Evolutionary conservation across 1,140 invertebrate species (phyloP).

Genomic region (Nasonia vitripennis): DNA sequence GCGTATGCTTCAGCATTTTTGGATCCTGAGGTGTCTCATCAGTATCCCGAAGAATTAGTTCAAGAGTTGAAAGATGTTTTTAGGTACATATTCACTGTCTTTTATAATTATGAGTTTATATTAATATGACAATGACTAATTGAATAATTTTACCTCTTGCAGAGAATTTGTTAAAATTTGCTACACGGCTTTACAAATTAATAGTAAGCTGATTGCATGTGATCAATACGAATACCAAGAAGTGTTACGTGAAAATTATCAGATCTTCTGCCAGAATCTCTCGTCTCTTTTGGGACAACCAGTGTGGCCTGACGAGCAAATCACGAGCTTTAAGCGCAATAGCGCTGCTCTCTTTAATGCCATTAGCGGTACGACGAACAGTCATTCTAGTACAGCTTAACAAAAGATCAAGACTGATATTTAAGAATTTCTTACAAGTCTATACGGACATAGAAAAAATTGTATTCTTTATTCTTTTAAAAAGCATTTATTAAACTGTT

Average conservation of each 20-base stretch:
- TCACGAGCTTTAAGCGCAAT: constrained; percentile 79
- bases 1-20: constrained; percentile 95
- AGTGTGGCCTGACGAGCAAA: constrained; percentile 80
- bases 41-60: constrained; percentile 88
- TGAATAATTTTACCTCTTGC: constrained; percentile 51
- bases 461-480: constrained; percentile 14
- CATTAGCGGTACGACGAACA: constrained; percentile 80
- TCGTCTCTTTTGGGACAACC: constrained; percentile 83
- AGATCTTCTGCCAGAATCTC: constrained; percentile 88
- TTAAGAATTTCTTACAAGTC: constrained; percentile 33
- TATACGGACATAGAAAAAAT: not conserved
- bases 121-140: not conserved
- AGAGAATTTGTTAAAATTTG: constrained; percentile 93
- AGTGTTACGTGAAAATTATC: constrained; percentile 88
- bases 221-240: constrained; percentile 95
- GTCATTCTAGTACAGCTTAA: constrained; percentile 81
- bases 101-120: constrained; percentile 6
- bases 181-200: constrained; percentile 90
- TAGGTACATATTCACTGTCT: constrained; percentile 77
- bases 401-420: constrained; percentile 53
- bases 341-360: constrained; percentile 82
- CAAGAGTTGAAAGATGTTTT: constrained; percentile 90
- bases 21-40: constrained; percentile 79
- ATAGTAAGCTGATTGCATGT: constrained; percentile 87
- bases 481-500: constrained; percentile 22